Evolutionary conservation across 2,888 invertebrate genomes (phyloP).

Genomic region (Cheilosia impressa): DNA sequence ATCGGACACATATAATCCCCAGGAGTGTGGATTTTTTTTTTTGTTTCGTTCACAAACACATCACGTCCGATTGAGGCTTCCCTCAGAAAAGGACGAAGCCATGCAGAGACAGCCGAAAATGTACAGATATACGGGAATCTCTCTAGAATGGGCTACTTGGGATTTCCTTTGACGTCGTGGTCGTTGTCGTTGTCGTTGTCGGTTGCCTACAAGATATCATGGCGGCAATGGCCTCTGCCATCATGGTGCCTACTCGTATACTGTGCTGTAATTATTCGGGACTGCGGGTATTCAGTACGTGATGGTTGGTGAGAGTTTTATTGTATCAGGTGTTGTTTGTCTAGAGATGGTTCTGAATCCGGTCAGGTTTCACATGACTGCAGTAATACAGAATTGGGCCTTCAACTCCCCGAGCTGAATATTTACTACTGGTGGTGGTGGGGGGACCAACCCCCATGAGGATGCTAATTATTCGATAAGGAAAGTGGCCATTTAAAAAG

Average conservation of each 20-base stretch:
- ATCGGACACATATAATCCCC: slow-evolving; percentile 59
- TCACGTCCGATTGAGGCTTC: slow-evolving; percentile 70
- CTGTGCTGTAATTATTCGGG: slow-evolving; percentile 62
- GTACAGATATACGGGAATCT: slow-evolving; percentile 36
- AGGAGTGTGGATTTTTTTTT: slow-evolving; percentile 61
- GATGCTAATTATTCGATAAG: slow-evolving; percentile 57
- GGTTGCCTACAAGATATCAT: slow-evolving; percentile 40
- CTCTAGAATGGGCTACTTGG: slow-evolving; percentile 53
- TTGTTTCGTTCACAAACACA: slow-evolving; percentile 63
- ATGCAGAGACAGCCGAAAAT: slow-evolving; percentile 17
- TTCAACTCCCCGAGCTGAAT: slow-evolving; percentile 8
- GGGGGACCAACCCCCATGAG: neutral
- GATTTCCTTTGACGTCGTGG: slow-evolving; percentile 58
- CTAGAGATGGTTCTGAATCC: slow-evolving; percentile 21
- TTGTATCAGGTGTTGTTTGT: slow-evolving; percentile 69
- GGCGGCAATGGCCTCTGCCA: slow-evolving; percentile 8
- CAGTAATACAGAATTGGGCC: slow-evolving; percentile 43
- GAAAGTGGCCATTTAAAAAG: slow-evolving; percentile 66
- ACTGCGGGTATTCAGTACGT: slow-evolving; percentile 68
- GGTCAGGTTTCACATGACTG: slow-evolving; percentile 29
- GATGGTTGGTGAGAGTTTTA: slow-evolving; percentile 61
- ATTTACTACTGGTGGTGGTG: slow-evolving; percentile 1
- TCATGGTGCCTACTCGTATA: slow-evolving; percentile 13
- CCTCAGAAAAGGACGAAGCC: slow-evolving; percentile 11
- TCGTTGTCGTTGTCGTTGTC: neutral